A percentile compares a stretch with the other conserved stretches of the same genome.
Evolutionary conservation across 2,797 vertebrate species (phyloP).

Genomic region (Parotocinclus haroldoi): DNA sequence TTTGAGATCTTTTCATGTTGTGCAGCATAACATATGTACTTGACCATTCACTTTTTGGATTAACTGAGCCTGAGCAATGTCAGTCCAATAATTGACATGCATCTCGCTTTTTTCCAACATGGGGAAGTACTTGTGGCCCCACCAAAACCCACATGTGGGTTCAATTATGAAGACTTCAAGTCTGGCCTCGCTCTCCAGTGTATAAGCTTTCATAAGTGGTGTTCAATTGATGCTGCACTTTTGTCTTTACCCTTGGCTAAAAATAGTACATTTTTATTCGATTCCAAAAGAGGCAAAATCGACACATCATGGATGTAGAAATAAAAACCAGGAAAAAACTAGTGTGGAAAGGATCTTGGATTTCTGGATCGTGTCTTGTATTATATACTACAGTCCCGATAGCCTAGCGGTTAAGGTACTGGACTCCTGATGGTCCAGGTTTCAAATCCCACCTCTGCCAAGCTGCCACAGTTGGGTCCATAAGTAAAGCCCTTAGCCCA

Average conservation of each 20-base stretch:
- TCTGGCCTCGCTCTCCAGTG: constrained; percentile 48
- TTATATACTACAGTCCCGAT: too few species aligned
- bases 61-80: constrained; percentile 52
- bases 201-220: constrained; percentile 69
- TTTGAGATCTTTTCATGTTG: too few species aligned
- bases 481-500: too few species aligned
- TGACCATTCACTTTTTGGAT: constrained; percentile 34
- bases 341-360: constrained; percentile 19
- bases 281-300: constrained; percentile 57
- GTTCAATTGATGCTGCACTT: constrained; percentile 56
- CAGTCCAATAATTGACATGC: constrained; percentile 51
- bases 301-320: constrained; percentile 49
- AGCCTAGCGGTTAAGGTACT: too few species aligned
- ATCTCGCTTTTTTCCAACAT: constrained; percentile 47
- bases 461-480: too few species aligned
- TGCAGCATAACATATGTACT: too few species aligned
- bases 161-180: constrained; percentile 66
- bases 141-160: constrained; percentile 69
- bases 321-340: constrained; percentile 44
- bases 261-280: constrained; percentile 65
- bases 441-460: too few species aligned
- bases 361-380: constrained; percentile 20
- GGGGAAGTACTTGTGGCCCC: constrained; percentile 71
- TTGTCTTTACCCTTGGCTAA: constrained; percentile 62
- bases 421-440: too few species aligned